Conservation (phyloP, 2,888 invertebrate genomes). For the Epinotia bilunana region DNA sequence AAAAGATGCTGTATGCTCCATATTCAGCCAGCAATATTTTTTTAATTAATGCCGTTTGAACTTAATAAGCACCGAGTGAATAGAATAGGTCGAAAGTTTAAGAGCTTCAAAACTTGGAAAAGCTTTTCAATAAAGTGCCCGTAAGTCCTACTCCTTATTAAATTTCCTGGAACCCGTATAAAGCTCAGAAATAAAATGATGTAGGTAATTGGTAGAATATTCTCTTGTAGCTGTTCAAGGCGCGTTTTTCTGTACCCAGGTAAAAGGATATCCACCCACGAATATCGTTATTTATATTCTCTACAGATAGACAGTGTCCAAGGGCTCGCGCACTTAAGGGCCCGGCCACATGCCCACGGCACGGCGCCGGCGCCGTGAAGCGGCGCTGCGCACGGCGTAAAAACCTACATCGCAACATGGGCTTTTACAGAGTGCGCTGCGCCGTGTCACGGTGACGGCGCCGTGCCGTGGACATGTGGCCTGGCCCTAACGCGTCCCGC, state of each 20-base stretch:
- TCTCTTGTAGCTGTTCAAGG: not conserved
- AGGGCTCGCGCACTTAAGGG: no score
- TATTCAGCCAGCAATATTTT: not conserved
- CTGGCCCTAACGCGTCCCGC: no score
- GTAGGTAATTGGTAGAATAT: conserved; percentile 18
- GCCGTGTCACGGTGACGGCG: no score
- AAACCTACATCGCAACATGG: no score
- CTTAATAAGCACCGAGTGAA: conserved; percentile 32
- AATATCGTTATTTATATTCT: not conserved
- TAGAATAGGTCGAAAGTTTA: conserved; percentile 32
- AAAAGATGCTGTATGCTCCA: not conserved
- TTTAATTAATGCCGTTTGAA: not conserved
- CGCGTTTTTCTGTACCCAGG: not conserved
- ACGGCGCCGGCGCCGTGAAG: no score
- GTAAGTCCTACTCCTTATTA: conserved; percentile 23
- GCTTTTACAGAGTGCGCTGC: no score
- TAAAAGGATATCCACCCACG: not conserved
- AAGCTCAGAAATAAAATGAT: conserved; percentile 3
- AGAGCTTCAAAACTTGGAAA: conserved; percentile 27
- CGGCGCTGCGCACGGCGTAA: no score
- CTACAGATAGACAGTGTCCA: not conserved
- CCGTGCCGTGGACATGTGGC: no score
- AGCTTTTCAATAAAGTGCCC: conserved; percentile 28
- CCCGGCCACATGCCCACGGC: no score
- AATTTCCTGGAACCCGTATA: conserved; percentile 18